Base-by-base conservation (phyloP, 2,888 invertebrate genomes). In the Stenoptilia bipunctidactyla region DNA sequence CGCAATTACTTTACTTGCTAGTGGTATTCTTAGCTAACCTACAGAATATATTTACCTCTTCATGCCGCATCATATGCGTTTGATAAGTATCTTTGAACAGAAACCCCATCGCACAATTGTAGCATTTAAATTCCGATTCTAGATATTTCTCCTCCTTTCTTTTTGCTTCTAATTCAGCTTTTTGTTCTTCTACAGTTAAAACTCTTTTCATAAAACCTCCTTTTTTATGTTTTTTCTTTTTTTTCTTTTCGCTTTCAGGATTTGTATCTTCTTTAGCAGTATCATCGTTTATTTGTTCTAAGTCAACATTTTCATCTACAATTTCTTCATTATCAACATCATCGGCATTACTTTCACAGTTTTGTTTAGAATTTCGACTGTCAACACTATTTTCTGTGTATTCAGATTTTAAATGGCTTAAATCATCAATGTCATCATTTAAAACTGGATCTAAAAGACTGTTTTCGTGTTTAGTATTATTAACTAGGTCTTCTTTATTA, bases 61-160 rank as follows among this genome's bases (percentile, higher is more conserved):
- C 83, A 54, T 83, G 83, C 2, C 83, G 53, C 75, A 83, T 79
- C 82, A 82, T 83, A 47, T 83, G 83, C 0, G 75, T 56, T 36
- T 82, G 82, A 47, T 80, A 76, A 0, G 79, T 69, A 42, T 82
- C 82, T 27, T 82, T 82, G 8, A 79, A 80, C 1, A 80, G 39
- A 34, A 82, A 83, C 0, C 68, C 67, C 2, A 72, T 34, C 0
- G 71, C 80, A 49, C 83, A 83, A 20, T 66, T 72, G 1, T 64
- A 67, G 27, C 83, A 83, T 42, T 83, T 83, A 34, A 69, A 82
- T 27, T 72, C 69, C 0, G 80, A 66, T 42, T 74, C 70, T 14
- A 65, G 5, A 41, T 82, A 82, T 45, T 77, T 79, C 51, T 74
- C 73, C 9, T 60, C 60, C 35, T 49, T 73, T 45, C 79, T 79